Conservation (phyloP, 2,888 invertebrate species). For the Fragum fragum region DNA sequence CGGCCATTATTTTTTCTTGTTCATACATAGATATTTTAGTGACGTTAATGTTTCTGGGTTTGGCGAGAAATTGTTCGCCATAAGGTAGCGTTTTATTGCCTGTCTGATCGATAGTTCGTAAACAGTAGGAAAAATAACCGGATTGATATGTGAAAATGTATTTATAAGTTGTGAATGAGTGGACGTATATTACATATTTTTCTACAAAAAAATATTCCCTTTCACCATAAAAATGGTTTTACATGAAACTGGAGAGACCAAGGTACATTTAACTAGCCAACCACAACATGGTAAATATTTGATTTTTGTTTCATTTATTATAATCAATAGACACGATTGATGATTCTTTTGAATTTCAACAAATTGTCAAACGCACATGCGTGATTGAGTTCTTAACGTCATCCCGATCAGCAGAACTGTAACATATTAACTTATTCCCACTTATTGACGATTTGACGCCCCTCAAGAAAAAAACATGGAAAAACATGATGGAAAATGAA, state of each 20-base stretch:
- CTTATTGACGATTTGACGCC: too few relatives aligned
- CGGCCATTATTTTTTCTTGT: conserved; percentile 13
- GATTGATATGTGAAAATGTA: conserved; percentile 5
- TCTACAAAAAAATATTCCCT: not conserved
- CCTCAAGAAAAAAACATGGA: too few relatives aligned
- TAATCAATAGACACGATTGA: too few relatives aligned
- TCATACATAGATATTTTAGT: conserved; percentile 20
- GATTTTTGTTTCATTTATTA: not conserved
- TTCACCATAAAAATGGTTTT: not conserved
- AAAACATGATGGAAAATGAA: too few relatives aligned
- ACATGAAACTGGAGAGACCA: not conserved
- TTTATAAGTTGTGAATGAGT: not conserved
- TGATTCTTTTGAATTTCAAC: too few relatives aligned
- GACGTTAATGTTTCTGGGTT: conserved; percentile 11
- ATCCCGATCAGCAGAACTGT: too few relatives aligned
- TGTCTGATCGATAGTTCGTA: not conserved
- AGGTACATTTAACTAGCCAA: not conserved
- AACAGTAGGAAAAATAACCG: not conserved
- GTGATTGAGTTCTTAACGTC: too few relatives aligned
- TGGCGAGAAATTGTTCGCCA: conserved; percentile 19
- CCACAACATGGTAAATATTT: not conserved
- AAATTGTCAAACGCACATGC: too few relatives aligned
- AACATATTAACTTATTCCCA: too few relatives aligned
- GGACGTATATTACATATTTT: not conserved
- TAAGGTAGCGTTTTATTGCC: conserved; percentile 16